Base-by-base conservation (phyloP, 2,888 invertebrate species). In the Diplazon laetatorius region DNA sequence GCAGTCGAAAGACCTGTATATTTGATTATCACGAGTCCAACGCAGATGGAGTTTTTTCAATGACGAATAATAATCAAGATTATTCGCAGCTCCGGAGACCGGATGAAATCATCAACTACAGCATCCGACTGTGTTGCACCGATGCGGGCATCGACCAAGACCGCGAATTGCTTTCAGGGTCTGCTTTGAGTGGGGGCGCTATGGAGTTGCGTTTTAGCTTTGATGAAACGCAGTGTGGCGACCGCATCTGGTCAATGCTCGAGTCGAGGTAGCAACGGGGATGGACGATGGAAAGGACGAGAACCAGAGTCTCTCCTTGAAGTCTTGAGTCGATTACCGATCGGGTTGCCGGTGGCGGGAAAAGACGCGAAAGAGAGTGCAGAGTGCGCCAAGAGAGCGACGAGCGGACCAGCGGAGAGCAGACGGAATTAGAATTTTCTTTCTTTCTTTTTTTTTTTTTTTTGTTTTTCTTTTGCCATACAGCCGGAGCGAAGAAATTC, bases 341-440 rank as follows among this genome's bases (percentile, higher is more conserved):
- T 55, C 44, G 60, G 55, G 59, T 60, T 25, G 25, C 30, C 4
- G 6, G n/a, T 66, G 37, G 52, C 39, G 70, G 70, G 74, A 55
- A 66, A 69, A 78, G 60, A 55, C 59, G 65, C 44, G 39, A 60
- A 65, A 60, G 70, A 37, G 68, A 57, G 57, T 9, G 63, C 22
- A 55, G 59, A 63, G 18, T 55, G 37, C 14, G 44, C 68, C 37
- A 39, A 62, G 39, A 39, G 59, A 62, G 62, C n/a, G n/a, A 20
- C 20, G n/a, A 12, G 46, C 16, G 62, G 62, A 18, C 30, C 55
- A 55, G 48, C 48, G 50, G 37, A n/a, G 44, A 66, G 46, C 62
- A 8, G 66, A 44, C 68, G 78, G 68, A 72, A 78, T 78, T 78
- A 71, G 78, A 75, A 70, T 70, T 70, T 69, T 57, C n/a, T n/a